Percentiles rank a stretch among this genome's conserved stretches.
Conservation (phyloP, 2,797 vertebrate genomes). For the Artibeus jamaicensis region DNA sequence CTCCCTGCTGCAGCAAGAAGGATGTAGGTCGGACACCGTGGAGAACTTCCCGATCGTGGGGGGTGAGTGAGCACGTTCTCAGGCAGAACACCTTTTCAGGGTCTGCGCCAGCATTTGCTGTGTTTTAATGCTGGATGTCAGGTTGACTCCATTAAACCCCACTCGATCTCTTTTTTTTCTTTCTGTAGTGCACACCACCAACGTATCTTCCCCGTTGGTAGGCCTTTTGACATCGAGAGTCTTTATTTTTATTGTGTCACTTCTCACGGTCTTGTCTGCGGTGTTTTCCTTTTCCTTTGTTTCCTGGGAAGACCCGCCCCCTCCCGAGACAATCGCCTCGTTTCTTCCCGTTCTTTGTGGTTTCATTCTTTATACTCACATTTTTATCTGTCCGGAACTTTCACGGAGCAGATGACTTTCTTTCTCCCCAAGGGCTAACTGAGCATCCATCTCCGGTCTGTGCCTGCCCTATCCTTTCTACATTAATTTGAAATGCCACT, state of each 20-base stretch:
- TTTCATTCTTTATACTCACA: neutral
- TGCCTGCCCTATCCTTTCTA: neutral
- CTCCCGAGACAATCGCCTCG: neutral
- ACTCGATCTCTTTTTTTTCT: neutral
- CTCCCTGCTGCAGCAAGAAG: neutral
- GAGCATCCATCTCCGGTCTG: neutral
- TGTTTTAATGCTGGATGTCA: neutral
- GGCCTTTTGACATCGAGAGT: neutral
- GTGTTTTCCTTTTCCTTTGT: neutral
- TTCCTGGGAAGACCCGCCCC: neutral
- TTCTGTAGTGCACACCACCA: neutral
- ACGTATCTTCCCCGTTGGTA: neutral
- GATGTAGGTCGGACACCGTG: neutral
- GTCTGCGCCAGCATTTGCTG: neutral
- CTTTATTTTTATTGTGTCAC: neutral
- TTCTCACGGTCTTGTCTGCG: neutral
- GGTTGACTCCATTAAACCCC: neutral
- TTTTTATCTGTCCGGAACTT: neutral
- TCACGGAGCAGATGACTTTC: neutral
- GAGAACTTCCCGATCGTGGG: neutral
- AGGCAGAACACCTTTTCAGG: neutral
- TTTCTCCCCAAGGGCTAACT: neutral
- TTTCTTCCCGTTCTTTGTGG: neutral
- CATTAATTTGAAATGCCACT: constrained; percentile 8
- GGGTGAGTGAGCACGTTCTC: neutral